Evolutionary conservation across 37 sponge, comb jelly and placozoan genomes (phyloP).

Genomic region (Diacarnus erythraeanus): DNA sequence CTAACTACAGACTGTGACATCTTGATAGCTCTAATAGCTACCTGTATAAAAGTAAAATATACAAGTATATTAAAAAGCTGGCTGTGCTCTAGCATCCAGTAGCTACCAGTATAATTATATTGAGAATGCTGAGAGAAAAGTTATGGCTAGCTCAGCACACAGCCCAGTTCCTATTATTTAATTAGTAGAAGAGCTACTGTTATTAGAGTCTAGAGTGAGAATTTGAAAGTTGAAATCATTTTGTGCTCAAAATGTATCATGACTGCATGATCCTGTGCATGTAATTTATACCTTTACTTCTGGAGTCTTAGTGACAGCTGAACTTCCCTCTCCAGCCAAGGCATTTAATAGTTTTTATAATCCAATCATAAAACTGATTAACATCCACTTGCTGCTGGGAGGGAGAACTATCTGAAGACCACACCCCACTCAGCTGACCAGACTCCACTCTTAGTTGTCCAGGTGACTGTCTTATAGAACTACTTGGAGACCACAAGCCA

Average conservation of each 20-base stretch:
- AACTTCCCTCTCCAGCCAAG: conserved; percentile 65
- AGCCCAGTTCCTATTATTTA: too few relatives aligned
- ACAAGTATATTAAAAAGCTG: not conserved
- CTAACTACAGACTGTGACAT: conserved; percentile 79
- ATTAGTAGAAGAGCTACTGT: too few relatives aligned
- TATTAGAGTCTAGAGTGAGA: too few relatives aligned
- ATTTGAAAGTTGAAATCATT: too few relatives aligned
- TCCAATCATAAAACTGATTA: not conserved
- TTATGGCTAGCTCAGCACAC: too few relatives aligned
- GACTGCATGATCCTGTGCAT: too few relatives aligned
- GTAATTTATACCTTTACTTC: conserved; percentile 64
- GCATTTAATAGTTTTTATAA: conserved; percentile 22
- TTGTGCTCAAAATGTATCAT: too few relatives aligned
- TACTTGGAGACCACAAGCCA: too few relatives aligned
- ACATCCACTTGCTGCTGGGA: not conserved
- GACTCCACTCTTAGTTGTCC: conserved; percentile 8
- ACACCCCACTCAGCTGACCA: too few relatives aligned
- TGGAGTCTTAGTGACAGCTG: conserved; percentile 15
- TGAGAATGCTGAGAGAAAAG: too few relatives aligned
- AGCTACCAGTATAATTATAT: too few relatives aligned
- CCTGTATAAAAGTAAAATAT: not conserved
- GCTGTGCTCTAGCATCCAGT: not conserved
- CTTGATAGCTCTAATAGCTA: conserved; percentile 49
- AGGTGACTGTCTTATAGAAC: too few relatives aligned
- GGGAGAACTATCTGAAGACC: conserved; percentile 38